Evolutionary conservation across 2,888 invertebrate genomes (phyloP).

Genomic region (Lithophane leautieri): DNA sequence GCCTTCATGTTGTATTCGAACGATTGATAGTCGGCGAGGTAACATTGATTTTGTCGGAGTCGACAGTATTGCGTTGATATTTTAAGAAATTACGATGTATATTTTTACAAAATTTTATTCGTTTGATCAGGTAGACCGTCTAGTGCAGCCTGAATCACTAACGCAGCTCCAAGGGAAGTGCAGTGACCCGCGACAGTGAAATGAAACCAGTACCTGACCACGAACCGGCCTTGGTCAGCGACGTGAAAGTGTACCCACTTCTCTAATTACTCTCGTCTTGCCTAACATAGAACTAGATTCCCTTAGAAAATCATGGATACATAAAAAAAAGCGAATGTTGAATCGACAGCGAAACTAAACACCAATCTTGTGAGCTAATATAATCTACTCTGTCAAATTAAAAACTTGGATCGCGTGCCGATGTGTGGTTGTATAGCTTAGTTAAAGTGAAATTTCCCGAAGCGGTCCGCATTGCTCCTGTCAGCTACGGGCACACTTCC

Average conservation of each 20-base stretch:
- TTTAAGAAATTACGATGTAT: slow-evolving; percentile 9
- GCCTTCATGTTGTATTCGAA: slow-evolving; percentile 61
- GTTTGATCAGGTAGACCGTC: not conserved
- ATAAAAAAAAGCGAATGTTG: slow-evolving; percentile 46
- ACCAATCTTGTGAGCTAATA: slow-evolving; percentile 47
- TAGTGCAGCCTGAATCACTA: slow-evolving; percentile 31
- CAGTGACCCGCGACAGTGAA: slow-evolving; percentile 86
- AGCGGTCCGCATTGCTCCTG: slow-evolving; percentile 70
- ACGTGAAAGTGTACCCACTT: slow-evolving; percentile 83
- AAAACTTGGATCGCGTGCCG: slow-evolving; percentile 71
- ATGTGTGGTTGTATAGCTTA: slow-evolving; percentile 66
- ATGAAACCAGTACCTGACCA: slow-evolving; percentile 79
- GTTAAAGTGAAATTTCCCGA: slow-evolving; percentile 74
- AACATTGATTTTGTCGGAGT: slow-evolving; percentile 36
- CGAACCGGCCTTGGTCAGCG: slow-evolving; percentile 71
- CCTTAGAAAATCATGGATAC: slow-evolving; percentile 60
- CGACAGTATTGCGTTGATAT: slow-evolving; percentile 18
- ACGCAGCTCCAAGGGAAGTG: slow-evolving; percentile 67
- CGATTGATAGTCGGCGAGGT: slow-evolving; percentile 44
- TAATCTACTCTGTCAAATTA: slow-evolving; percentile 49
- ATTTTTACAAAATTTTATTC: not conserved
- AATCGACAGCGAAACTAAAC: slow-evolving; percentile 55
- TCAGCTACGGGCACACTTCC: slow-evolving; percentile 70
- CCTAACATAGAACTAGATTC: slow-evolving; percentile 69
- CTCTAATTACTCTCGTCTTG: slow-evolving; percentile 82